Percentiles rank a stretch among this genome's conserved stretches.
Evolutionary conservation across 2,113 vertebrate genomes (phyloP).

Genomic region (Macaca mulatta): DNA sequence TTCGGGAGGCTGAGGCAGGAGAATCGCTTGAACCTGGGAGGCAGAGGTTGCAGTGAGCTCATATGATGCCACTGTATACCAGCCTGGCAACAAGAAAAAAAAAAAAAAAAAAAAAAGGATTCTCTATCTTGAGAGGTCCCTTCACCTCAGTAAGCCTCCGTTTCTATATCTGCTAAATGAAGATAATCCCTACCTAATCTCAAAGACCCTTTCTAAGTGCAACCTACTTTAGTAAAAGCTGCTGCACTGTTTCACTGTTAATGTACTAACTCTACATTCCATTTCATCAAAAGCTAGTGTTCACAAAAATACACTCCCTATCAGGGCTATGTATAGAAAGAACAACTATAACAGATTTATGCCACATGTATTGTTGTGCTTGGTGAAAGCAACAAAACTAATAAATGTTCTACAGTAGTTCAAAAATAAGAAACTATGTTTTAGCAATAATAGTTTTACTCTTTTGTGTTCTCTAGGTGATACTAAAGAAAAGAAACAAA

Average conservation of each 20-base stretch:
- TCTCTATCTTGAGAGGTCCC: neutral
- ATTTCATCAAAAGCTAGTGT: neutral
- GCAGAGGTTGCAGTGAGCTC: too few species aligned
- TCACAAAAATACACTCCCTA: neutral
- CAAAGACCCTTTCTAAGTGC: neutral
- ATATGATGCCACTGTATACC: too few species aligned
- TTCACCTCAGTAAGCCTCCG: neutral
- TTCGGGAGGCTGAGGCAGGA: too few species aligned
- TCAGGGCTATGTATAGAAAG: neutral
- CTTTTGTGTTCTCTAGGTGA: neutral
- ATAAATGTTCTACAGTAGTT: neutral
- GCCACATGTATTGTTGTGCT: neutral
- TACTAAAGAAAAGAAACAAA: neutral
- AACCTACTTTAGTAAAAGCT: neutral
- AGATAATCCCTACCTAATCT: neutral
- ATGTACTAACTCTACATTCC: neutral
- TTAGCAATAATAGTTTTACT: neutral
- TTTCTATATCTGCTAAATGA: constrained; percentile 17
- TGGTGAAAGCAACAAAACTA: neutral
- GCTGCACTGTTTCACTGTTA: neutral
- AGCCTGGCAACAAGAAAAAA: too few species aligned
- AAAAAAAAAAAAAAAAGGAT: neutral
- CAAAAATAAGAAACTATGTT: neutral
- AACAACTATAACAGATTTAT: neutral
- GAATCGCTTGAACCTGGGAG: too few species aligned